These are phyloP conservation scores for Drosophila miranda DNA, from an alignment of 1,140 invertebrate species.

Conservation along the genomic window DNA sequence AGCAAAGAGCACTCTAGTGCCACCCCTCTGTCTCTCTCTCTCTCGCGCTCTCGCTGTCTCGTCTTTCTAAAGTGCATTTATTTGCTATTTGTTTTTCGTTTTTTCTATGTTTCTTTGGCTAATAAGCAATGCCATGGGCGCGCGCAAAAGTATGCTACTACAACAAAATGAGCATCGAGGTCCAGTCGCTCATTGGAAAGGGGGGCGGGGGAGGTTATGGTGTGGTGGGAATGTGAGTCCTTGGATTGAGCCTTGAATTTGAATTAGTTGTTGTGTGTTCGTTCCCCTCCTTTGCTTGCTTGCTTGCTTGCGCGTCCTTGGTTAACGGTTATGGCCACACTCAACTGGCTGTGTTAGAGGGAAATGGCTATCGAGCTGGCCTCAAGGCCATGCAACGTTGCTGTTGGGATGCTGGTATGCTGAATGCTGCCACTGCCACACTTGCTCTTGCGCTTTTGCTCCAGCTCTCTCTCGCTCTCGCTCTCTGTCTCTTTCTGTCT, in stretches of 20 bases:
- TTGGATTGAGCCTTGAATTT: conserved; percentile 48
- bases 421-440: background rate
- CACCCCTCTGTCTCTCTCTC: background rate
- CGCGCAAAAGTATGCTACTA: conserved; percentile 49
- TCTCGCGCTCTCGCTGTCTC: too few relatives aligned
- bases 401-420: conserved; percentile 1
- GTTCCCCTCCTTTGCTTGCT: conserved; percentile 1
- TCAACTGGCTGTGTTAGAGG: background rate
- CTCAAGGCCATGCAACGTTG: conserved; percentile 47
- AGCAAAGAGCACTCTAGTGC: too few relatives aligned
- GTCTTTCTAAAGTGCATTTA: background rate
- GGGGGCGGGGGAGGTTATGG: background rate
- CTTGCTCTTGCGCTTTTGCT: conserved; percentile 3
- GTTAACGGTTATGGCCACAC: conserved; percentile 42
- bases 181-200: conserved; percentile 1
- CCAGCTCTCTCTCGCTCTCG: conserved; percentile 11
- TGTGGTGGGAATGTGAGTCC: background rate
- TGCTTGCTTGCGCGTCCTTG: conserved; percentile 22
- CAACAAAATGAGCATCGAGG: conserved; percentile 28
- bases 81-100: too few relatives aligned
- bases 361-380: background rate
- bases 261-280: conserved; percentile 45
- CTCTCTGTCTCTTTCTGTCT: conserved; percentile 7
- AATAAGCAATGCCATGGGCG: conserved; percentile 42
- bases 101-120: conserved; percentile 5